Base-by-base conservation (phyloP, 2,888 invertebrate species). In the Hipparchia sbordonii region DNA sequence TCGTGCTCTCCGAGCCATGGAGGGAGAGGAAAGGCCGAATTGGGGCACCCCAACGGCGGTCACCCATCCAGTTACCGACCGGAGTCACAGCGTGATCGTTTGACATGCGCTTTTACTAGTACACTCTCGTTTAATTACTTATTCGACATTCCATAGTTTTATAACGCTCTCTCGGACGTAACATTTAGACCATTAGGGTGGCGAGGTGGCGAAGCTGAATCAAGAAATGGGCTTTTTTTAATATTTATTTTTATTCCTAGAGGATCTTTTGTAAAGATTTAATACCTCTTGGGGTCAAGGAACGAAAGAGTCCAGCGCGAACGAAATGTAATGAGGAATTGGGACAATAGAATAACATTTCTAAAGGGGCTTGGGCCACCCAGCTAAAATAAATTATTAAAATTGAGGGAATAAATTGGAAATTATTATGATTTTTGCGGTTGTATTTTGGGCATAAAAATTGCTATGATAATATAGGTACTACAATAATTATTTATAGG, bases 201-300 rank as follows among this genome's bases (percentile, higher is more conserved):
- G 33, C 12, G 48, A 68, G 59, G 60, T 60, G 68, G 67, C 48
- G 13, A 51, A 23, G 63, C 67, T 46, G 67, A 60, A 23, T 68
- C 68, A 46, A 57, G 46, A 7, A 59, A 48, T 48, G 68, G 33
- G 48, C 23, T 23, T 51, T 59, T 56, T 67, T 48, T 57, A 9
- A 0, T 65, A 10, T 52, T 51, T 51, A 51, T 65, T 59, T 68
- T 68, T 12, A 59, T 33, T 59, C 51, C 51, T 68, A 2, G 68
- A 51, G 60, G 33, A 51, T 13, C 68, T 68, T 68, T 68, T 68
- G 68, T 68, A 60, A 51, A 57, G 59, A n/a, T 59, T 68, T 68
- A 68, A 68, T 60, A 68, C 51, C 33, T 12, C 68, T 68, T 6
- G 68, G 60, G 59, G 59, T 60, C 68, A 68, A 57, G 23, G 68